Conservation (phyloP, 2,797 vertebrate genomes). For the Dermochelys coriacea region DNA sequence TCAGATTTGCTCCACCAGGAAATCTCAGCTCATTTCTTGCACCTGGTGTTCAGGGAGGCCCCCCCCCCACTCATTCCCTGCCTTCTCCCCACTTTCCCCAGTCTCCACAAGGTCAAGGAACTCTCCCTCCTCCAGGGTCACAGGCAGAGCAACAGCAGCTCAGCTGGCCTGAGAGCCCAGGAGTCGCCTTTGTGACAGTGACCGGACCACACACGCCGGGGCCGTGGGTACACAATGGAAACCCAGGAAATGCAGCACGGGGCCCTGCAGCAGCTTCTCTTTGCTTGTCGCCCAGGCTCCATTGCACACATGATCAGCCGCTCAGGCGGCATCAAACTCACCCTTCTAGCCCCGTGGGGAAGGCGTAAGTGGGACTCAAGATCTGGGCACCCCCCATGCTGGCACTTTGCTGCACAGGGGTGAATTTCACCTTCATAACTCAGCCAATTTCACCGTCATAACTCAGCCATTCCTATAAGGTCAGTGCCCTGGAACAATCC, state of each 20-base stretch:
- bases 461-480: neutral
- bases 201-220: neutral
- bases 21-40: neutral
- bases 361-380: neutral
- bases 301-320: neutral
- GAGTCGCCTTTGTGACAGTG: neutral
- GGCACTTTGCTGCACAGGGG: neutral
- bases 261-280: neutral
- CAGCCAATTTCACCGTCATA: neutral
- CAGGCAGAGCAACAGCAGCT: neutral
- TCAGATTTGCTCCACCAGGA: neutral
- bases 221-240: neutral
- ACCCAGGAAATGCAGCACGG: neutral
- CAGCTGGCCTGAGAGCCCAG: too few relatives aligned
- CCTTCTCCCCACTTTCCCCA: neutral
- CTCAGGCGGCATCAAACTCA: neutral
- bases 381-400: neutral
- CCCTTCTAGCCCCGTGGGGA: neutral
- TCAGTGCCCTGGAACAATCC: neutral
- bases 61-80: neutral
- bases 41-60: neutral
- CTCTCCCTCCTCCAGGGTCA: neutral
- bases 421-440: neutral
- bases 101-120: neutral
- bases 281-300: neutral